Conservation (phyloP, 2,113 vertebrate genomes). For the Manacus vitellinus region DNA sequence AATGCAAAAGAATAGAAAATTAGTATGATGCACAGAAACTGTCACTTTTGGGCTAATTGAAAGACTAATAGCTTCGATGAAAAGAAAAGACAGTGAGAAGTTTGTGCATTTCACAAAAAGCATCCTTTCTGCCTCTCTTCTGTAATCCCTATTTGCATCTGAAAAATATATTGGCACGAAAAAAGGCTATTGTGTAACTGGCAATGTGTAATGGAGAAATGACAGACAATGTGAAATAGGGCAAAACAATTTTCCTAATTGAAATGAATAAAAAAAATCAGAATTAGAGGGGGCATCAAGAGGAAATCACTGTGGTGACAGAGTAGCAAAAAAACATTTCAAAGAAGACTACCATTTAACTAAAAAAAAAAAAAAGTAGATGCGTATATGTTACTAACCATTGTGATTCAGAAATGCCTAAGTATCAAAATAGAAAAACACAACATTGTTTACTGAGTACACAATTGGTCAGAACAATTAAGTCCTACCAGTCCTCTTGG, state of each 20-base stretch:
- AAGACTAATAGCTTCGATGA: background rate
- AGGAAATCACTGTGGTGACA: background rate
- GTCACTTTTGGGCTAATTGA: background rate
- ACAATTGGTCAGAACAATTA: background rate
- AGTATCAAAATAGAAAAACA: background rate
- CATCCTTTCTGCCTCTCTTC: background rate
- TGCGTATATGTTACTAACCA: background rate
- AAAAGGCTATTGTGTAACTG: background rate
- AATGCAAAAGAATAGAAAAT: background rate
- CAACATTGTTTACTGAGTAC: accelerated
- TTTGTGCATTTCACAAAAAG: background rate
- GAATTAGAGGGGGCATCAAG: background rate
- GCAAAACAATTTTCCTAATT: background rate
- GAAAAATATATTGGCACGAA: background rate
- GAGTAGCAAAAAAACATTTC: background rate
- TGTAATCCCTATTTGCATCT: background rate
- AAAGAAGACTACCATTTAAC: background rate
- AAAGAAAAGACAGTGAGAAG: background rate
- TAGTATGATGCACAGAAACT: background rate
- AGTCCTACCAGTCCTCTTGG: background rate
- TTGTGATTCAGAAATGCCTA: background rate
- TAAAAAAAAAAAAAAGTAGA: background rate
- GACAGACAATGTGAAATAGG: background rate
- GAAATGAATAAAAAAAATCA: background rate
- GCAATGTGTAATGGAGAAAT: background rate